Evolutionary conservation across 2,113 vertebrate species (phyloP).

Genomic region (Phasianus colchicus): DNA sequence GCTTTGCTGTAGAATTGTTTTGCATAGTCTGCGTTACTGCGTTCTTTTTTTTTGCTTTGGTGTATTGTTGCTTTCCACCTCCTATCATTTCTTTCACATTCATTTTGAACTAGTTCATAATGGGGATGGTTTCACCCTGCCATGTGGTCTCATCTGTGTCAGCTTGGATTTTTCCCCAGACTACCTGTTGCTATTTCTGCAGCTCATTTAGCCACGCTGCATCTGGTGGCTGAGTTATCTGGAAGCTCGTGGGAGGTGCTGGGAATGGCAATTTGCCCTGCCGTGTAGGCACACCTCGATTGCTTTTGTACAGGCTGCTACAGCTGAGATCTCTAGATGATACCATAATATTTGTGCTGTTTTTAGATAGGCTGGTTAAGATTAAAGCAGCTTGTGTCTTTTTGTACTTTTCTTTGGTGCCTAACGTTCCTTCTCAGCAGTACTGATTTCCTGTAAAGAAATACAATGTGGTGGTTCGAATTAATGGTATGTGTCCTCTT

Average conservation of each 20-base stretch:
- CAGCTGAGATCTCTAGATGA: background rate
- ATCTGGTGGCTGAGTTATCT: background rate
- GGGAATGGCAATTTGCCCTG: constrained; percentile 1
- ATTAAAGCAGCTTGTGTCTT: background rate
- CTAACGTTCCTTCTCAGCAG: background rate
- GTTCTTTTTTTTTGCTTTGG: background rate
- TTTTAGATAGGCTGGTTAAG: background rate
- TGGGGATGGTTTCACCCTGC: background rate
- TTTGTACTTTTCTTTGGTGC: background rate
- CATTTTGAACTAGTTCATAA: background rate
- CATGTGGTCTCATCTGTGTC: background rate
- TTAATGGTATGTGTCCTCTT: constrained; percentile 25
- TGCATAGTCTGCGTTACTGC: rapidly evolving
- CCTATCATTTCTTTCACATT: background rate
- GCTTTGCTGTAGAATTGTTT: background rate
- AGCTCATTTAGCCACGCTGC: background rate
- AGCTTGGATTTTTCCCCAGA: background rate
- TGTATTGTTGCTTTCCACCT: background rate
- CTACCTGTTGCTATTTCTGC: background rate
- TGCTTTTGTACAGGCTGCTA: background rate
- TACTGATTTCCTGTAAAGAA: background rate
- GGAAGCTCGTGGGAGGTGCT: background rate
- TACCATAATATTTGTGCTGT: background rate
- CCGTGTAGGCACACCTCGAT: background rate
- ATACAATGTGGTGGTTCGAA: constrained; percentile 31